Evolutionary conservation across 1,140 invertebrate genomes (phyloP).

Genomic region (Drosophila punjabiensis): DNA sequence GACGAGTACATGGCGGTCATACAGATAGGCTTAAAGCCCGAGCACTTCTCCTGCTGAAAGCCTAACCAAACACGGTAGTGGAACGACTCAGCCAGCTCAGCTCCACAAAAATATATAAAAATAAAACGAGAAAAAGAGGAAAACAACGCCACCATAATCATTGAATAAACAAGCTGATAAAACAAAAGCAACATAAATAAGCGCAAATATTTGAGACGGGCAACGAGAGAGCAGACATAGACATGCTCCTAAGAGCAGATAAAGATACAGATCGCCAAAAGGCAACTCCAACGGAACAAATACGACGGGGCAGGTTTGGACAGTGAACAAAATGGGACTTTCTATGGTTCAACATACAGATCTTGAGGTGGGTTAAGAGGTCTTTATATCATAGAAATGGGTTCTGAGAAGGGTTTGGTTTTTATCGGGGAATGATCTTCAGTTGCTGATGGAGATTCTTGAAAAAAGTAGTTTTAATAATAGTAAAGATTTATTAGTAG

Average conservation of each 20-base stretch:
- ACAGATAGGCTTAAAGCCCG: conserved; percentile 53
- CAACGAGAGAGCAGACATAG: conserved; percentile 35
- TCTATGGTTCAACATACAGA: conserved; percentile 13
- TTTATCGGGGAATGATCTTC: not conserved
- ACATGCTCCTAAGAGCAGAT: conserved; percentile 46
- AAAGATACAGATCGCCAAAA: conserved; percentile 69
- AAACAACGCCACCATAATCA: conserved; percentile 62
- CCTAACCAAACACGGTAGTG: conserved; percentile 50
- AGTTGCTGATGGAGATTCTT: no score
- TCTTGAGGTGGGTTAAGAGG: conserved; percentile 3
- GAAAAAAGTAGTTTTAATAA: not conserved
- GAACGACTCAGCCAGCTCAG: conserved; percentile 38
- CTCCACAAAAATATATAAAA: conserved; percentile 19
- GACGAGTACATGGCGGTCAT: conserved; percentile 33
- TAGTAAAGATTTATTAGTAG: not conserved
- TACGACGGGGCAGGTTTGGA: conserved; percentile 24
- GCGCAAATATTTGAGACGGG: conserved; percentile 71
- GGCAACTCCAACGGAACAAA: conserved; percentile 21
- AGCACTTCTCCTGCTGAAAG: conserved; percentile 27
- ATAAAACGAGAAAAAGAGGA: not conserved
- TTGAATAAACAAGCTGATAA: conserved; percentile 78
- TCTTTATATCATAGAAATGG: not conserved
- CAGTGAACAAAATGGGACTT: conserved; percentile 7
- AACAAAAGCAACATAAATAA: conserved; percentile 78
- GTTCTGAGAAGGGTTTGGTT: not conserved